A percentile compares a stretch with the other conserved stretches of the same genome.
These are phyloP conservation scores for Anthopleura xanthogrammica DNA, from an alignment of 92 coral and sea anemone genomes.

Conservation along the genomic window DNA sequence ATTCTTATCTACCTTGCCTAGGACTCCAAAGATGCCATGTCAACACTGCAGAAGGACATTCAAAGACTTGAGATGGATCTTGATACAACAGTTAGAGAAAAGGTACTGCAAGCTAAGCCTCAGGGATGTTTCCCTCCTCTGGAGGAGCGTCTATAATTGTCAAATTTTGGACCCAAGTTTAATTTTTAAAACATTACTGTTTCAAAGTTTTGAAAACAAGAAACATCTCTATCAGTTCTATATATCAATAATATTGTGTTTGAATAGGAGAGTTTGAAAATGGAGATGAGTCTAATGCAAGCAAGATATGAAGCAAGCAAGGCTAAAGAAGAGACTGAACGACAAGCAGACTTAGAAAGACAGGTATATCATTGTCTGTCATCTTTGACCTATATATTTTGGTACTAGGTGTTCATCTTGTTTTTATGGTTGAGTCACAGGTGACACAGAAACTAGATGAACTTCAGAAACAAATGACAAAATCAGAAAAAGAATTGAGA, in stretches of 20 bases:
- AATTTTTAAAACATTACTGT: too few species aligned
- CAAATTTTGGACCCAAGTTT: too few species aligned
- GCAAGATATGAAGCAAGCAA: slow-evolving; percentile 92
- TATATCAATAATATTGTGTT: background rate
- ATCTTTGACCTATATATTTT: background rate
- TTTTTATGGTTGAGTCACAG: slow-evolving; percentile 23
- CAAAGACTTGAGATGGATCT: slow-evolving; percentile 85
- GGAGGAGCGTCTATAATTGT: too few species aligned
- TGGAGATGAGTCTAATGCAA: slow-evolving; percentile 90
- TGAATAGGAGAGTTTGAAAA: slow-evolving; percentile 83
- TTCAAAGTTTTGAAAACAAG: background rate
- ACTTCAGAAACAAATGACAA: slow-evolving; percentile 75
- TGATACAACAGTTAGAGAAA: slow-evolving; percentile 83
- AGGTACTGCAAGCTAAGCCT: slow-evolving; percentile 46
- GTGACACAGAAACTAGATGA: slow-evolving; percentile 77
- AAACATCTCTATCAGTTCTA: background rate
- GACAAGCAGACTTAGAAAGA: slow-evolving; percentile 92
- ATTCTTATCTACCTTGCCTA: slow-evolving; percentile 19
- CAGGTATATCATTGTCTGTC: slow-evolving; percentile 46
- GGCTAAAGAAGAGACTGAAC: slow-evolving; percentile 89
- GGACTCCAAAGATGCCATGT: slow-evolving; percentile 77
- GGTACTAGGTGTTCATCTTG: too few species aligned
- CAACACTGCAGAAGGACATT: slow-evolving; percentile 84
- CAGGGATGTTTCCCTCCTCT: too few species aligned
- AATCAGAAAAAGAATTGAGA: slow-evolving; percentile 77